Evolutionary conservation across 1,140 invertebrate species (phyloP).

Genomic region (Eurosta solidaginis): DNA sequence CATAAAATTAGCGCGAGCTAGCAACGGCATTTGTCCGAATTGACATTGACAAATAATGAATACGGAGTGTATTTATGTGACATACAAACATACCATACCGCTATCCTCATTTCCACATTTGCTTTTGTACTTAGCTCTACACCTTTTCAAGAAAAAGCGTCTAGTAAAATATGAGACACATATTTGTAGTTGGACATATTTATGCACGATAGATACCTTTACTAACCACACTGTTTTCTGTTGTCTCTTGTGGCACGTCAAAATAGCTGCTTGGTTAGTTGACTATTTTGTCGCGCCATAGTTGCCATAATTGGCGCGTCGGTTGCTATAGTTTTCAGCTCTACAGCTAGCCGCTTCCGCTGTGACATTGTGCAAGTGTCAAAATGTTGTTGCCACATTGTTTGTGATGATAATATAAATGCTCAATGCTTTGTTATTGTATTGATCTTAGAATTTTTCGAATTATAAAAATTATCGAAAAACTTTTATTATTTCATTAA

Average conservation of each 20-base stretch:
- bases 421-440: background rate
- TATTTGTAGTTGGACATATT: background rate
- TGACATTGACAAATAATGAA: conserved; percentile 28
- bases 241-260: background rate
- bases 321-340: background rate
- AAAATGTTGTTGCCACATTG: conserved; percentile 22
- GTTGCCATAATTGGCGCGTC: background rate
- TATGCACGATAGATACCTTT: background rate
- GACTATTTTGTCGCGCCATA: background rate
- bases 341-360: background rate
- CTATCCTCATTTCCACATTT: background rate
- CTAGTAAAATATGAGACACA: background rate
- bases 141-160: background rate
- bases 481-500: too few species aligned
- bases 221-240: background rate
- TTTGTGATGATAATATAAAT: background rate
- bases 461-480: background rate
- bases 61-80: background rate
- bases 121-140: background rate
- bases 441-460: background rate
- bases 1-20: background rate
- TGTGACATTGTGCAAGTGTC: background rate
- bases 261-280: background rate
- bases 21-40: background rate
- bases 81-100: background rate